These are phyloP conservation scores for Diarsia rubi DNA, from an alignment of 2,888 invertebrate species.

Conservation along the genomic window DNA sequence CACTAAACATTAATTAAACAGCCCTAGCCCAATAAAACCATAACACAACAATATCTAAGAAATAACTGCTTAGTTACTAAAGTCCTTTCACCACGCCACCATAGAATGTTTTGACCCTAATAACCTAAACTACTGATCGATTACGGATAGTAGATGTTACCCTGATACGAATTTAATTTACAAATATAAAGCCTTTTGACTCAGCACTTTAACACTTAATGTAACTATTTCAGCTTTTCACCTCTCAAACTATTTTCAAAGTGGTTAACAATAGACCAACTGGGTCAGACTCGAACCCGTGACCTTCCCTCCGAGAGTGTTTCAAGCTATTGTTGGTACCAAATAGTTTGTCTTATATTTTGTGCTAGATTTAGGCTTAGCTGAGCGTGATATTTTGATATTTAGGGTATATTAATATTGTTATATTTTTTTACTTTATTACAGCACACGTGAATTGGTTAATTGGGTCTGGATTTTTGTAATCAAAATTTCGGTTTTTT, in stretches of 20 bases:
- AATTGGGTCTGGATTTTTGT: background rate
- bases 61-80: background rate
- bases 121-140: conserved; percentile 39
- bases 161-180: conserved; percentile 55
- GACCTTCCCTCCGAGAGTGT: conserved; percentile 49
- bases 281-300: conserved; percentile 59
- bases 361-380: conserved; percentile 24
- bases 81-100: conserved; percentile 17
- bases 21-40: conserved; percentile 2
- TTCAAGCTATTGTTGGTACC: conserved; percentile 42
- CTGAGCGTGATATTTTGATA: conserved; percentile 15
- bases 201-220: conserved; percentile 57
- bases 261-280: conserved; percentile 59
- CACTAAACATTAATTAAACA: background rate
- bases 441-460: background rate
- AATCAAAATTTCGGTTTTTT: background rate
- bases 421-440: background rate
- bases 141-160: conserved; percentile 47
- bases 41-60: background rate
- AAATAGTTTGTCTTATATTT: conserved; percentile 26
- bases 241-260: conserved; percentile 58
- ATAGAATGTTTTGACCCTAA: conserved; percentile 39
- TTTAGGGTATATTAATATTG: conserved; percentile 8
- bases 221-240: conserved; percentile 52
- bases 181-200: conserved; percentile 56